phyloP scores from a whole-genome alignment of 2,113 vertebrate species.

The Bolborhynchus lineola region DNA sequence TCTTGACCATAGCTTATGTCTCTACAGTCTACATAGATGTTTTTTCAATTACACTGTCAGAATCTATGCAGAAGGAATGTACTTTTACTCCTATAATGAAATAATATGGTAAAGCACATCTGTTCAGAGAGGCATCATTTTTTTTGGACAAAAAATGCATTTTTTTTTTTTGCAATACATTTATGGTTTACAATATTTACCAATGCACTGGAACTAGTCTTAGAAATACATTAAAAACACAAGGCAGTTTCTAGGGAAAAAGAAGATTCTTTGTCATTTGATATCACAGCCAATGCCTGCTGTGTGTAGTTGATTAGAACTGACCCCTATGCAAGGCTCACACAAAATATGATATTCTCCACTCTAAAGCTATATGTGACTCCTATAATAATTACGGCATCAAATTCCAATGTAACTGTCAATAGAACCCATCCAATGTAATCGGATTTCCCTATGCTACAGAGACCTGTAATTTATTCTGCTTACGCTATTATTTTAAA shows the following conservation, averaged over 20 bases:
- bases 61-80: neutral
- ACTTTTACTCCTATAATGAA: neutral
- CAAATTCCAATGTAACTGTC: neutral
- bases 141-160: neutral
- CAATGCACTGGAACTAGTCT: neutral
- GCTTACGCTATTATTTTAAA: constrained; percentile 21
- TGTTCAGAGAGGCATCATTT: neutral
- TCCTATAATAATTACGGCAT: neutral
- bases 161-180: neutral
- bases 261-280: neutral
- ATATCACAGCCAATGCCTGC: neutral
- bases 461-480: constrained; percentile 1
- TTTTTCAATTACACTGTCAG: neutral
- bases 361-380: neutral
- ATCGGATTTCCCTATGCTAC: neutral
- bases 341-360: neutral
- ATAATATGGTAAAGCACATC: neutral
- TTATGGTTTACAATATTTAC: neutral
- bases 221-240: neutral
- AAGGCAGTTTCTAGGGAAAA: neutral
- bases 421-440: neutral
- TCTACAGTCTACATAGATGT: neutral
- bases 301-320: neutral
- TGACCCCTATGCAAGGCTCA: neutral
- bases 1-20: neutral